These are phyloP conservation scores for Rhingia rostrata DNA, from an alignment of 2,888 invertebrate species.

Conservation along the genomic window DNA sequence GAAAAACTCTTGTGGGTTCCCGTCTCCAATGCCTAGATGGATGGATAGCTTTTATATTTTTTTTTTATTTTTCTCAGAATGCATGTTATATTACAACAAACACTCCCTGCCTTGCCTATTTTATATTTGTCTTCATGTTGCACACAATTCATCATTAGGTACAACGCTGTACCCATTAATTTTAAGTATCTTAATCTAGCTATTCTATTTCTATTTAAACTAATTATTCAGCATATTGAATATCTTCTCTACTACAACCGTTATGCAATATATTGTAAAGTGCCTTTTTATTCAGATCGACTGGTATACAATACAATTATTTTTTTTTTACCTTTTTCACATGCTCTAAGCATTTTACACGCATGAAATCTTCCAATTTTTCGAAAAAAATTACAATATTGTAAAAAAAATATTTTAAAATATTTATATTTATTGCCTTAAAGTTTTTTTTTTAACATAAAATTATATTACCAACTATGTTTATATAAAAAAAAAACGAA, in stretches of 20 bases:
- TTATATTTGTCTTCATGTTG: conserved; percentile 43
- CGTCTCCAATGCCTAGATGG: conserved; percentile 71
- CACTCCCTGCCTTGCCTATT: conserved; percentile 67
- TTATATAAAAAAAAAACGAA: conserved; percentile 48
- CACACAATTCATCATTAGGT: conserved; percentile 47
- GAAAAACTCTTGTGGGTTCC: conserved; percentile 97
- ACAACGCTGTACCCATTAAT: conserved; percentile 39
- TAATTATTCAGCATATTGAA: conserved; percentile 26
- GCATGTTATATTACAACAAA: conserved; percentile 50
- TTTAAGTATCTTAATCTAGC: conserved; percentile 52
- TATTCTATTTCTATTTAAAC: conserved; percentile 50
- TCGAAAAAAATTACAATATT: conserved; percentile 6
- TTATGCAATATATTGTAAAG: conserved; percentile 56
- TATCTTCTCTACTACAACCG: conserved; percentile 20
- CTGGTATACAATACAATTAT: conserved; percentile 67
- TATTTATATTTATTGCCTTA: conserved; percentile 55
- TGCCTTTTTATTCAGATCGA: conserved; percentile 63
- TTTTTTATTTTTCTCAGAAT: conserved; percentile 24
- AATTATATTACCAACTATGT: conserved; percentile 48
- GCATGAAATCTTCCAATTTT: conserved; percentile 63
- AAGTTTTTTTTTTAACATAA: conserved; percentile 46
- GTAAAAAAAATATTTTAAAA: conserved; percentile 31
- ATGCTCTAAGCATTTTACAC: conserved; percentile 64
- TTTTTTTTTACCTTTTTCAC: neutral
- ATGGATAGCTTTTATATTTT: conserved; percentile 12